These are phyloP conservation scores for Dyspetes luteomarginatus DNA, from an alignment of 2,888 invertebrate species.

Conservation along the genomic window DNA sequence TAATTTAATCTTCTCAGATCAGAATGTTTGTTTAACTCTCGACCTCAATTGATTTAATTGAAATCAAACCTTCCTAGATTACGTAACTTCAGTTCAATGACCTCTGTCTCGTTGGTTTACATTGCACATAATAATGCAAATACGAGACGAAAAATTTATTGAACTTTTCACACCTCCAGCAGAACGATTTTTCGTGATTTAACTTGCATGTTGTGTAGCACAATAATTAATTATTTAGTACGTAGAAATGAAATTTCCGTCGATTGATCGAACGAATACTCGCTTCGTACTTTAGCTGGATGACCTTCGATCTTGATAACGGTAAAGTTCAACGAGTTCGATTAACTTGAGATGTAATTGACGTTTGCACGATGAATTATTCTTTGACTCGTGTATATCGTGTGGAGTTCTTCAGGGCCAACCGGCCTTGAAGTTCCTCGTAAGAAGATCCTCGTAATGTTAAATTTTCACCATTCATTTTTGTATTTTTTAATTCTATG, in stretches of 20 bases:
- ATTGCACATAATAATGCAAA: not conserved
- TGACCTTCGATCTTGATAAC: constrained; percentile 55
- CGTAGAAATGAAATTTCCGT: too few relatives aligned
- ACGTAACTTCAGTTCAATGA: not conserved
- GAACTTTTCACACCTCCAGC: too few relatives aligned
- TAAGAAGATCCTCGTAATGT: too few relatives aligned
- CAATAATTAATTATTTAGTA: too few relatives aligned
- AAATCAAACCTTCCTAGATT: not conserved
- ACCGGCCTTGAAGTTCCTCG: constrained; percentile 20
- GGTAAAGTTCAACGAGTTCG: constrained; percentile 60
- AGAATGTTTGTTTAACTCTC: not conserved
- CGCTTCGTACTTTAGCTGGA: not conserved
- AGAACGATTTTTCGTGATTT: not conserved
- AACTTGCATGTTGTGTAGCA: too few relatives aligned
- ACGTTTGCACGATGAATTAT: constrained; percentile 63
- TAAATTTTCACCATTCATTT: not conserved
- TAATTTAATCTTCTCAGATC: not conserved
- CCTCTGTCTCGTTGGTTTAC: not conserved
- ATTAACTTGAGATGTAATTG: constrained; percentile 59
- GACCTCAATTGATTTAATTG: not conserved
- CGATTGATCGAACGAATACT: not conserved
- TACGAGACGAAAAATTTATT: too few relatives aligned
- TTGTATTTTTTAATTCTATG: not conserved
- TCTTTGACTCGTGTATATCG: constrained; percentile 45
- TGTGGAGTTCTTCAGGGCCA: constrained; percentile 40